Evolutionary conservation across 1,140 invertebrate genomes (phyloP).

Genomic region (Plodia interpunctella): DNA sequence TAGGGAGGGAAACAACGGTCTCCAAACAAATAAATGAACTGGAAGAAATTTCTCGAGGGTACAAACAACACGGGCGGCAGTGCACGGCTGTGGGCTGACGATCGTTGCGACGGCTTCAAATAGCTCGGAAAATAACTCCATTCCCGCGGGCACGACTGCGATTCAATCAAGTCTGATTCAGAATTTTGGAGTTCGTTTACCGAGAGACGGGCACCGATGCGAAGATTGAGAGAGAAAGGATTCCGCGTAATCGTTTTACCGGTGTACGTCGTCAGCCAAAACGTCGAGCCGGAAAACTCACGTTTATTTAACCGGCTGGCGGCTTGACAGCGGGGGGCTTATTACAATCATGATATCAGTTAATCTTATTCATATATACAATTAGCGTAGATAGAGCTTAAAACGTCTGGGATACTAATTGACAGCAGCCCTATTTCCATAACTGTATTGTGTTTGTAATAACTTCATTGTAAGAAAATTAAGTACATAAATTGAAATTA

Average conservation of each 20-base stretch:
- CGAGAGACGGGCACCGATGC: slow-evolving; percentile 40
- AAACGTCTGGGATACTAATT: too few relatives aligned
- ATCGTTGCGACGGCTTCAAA: slow-evolving; percentile 56
- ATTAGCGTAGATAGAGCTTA: background rate
- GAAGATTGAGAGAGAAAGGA: slow-evolving; percentile 38
- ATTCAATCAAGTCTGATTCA: slow-evolving; percentile 73
- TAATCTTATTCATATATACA: background rate
- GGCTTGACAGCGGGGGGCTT: background rate
- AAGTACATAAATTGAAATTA: too few relatives aligned
- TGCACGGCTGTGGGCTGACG: slow-evolving; percentile 42
- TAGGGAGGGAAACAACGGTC: slow-evolving; percentile 32
- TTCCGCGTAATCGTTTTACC: slow-evolving; percentile 43
- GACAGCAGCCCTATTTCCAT: too few relatives aligned
- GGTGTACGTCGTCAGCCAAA: background rate
- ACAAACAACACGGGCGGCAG: slow-evolving; percentile 37
- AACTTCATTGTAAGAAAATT: too few relatives aligned
- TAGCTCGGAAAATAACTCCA: slow-evolving; percentile 69
- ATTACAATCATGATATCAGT: background rate
- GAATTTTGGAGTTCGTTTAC: slow-evolving; percentile 71
- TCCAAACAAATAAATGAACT: slow-evolving; percentile 64
- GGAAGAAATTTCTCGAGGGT: slow-evolving; percentile 64
- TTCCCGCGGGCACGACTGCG: slow-evolving; percentile 57
- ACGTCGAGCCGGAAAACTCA: background rate
- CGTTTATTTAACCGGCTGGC: background rate
- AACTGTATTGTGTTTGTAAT: too few relatives aligned